Conservation (phyloP, 2,113 vertebrate genomes). For the Stigmatopora nigra region DNA sequence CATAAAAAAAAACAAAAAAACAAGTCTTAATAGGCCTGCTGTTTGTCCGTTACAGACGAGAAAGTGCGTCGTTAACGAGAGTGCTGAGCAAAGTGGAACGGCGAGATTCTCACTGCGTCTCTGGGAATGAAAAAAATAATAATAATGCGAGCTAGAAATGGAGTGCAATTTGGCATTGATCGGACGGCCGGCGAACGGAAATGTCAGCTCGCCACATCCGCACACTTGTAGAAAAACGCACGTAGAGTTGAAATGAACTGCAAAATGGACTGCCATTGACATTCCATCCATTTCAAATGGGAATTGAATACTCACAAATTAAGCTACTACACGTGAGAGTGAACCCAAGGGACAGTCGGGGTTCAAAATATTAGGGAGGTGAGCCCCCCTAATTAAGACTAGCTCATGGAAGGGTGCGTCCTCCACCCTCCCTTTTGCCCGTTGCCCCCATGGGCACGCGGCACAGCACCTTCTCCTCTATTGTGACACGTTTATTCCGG, state of each 20-base stretch:
- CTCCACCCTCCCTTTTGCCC: background rate
- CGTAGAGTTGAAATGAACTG: background rate
- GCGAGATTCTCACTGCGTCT: background rate
- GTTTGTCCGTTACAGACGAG: background rate
- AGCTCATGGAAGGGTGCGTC: conserved; percentile 17
- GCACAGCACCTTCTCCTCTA: conserved; percentile 14
- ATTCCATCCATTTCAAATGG: too few species aligned
- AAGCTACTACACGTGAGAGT: background rate
- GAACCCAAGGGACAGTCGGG: background rate
- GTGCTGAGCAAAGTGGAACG: background rate
- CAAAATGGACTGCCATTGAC: too few species aligned
- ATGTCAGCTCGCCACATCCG: background rate
- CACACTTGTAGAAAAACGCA: background rate
- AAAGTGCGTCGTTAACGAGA: background rate
- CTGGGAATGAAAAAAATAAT: background rate
- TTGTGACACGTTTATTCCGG: conserved; percentile 35
- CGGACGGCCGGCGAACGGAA: background rate
- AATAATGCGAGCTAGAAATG: conserved; percentile 5
- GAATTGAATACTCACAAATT: background rate
- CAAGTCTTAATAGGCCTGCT: background rate
- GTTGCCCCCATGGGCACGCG: conserved; percentile 28
- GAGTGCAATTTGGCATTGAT: background rate
- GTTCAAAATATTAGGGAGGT: background rate
- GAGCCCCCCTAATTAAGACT: background rate
- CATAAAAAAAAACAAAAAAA: background rate